Evolutionary conservation across 2,797 vertebrate genomes (phyloP).

Genomic region (Jordanella pulchra): DNA sequence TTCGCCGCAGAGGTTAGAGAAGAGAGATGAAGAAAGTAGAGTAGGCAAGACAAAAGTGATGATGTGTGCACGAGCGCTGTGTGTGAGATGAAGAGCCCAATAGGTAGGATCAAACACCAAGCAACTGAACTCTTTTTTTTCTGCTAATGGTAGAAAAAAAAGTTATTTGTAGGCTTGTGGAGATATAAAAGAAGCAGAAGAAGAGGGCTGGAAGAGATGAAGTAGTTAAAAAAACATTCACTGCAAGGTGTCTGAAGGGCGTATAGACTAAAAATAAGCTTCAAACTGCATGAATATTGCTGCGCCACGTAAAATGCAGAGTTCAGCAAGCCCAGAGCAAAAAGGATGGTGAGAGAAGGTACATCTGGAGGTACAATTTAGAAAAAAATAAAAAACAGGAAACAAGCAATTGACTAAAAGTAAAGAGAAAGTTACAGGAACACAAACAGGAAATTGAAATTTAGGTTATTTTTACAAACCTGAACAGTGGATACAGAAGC

Average conservation of each 20-base stretch:
- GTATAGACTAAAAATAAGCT: slow-evolving; percentile 57
- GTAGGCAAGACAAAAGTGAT: slow-evolving; percentile 29
- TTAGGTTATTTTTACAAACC: slow-evolving; percentile 42
- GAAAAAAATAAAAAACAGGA: not conserved
- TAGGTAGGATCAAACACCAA: slow-evolving; percentile 71
- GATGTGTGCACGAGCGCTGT: slow-evolving; percentile 9
- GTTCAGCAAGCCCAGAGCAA: slow-evolving; percentile 68
- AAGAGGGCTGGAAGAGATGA: slow-evolving; percentile 8
- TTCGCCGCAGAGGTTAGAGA: slow-evolving; percentile 40
- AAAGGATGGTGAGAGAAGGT: slow-evolving; percentile 34
- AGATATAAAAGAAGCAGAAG: slow-evolving; percentile 28
- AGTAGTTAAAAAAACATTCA: slow-evolving; percentile 36
- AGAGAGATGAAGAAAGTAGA: slow-evolving; percentile 12
- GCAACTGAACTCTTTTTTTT: slow-evolving; percentile 52
- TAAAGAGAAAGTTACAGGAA: slow-evolving; percentile 37
- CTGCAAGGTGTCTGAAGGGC: slow-evolving; percentile 52
- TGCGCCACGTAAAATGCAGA: slow-evolving; percentile 67
- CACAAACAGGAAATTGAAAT: slow-evolving; percentile 25
- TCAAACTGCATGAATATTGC: slow-evolving; percentile 60
- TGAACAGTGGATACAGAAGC: slow-evolving; percentile 4
- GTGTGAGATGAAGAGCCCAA: slow-evolving; percentile 34
- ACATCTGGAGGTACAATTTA: slow-evolving; percentile 32
- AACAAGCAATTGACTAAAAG: slow-evolving; percentile 36
- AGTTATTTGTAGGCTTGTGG: slow-evolving; percentile 46
- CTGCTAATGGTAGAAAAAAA: slow-evolving; percentile 51